Conservation (phyloP, 1,140 invertebrate genomes). For the Drosophila kepulauana region DNA sequence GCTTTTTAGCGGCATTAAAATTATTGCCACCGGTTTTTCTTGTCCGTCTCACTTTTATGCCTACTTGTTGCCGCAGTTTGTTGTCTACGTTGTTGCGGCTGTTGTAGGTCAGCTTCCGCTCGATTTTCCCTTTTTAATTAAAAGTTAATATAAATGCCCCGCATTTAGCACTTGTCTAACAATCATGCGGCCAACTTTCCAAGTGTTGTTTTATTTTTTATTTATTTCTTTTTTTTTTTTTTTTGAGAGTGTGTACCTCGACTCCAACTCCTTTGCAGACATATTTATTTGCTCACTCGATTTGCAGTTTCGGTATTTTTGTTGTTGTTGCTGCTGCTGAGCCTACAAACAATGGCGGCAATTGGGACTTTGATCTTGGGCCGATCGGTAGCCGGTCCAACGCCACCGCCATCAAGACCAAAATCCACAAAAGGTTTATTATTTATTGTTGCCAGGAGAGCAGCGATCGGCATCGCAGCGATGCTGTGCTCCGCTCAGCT, state of each 20-base stretch:
- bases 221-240: background rate
- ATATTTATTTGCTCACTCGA: slow-evolving; percentile 41
- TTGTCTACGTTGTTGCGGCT: slow-evolving; percentile 11
- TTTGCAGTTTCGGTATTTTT: slow-evolving; percentile 2
- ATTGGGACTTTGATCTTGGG: slow-evolving; percentile 69
- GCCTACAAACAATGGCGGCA: slow-evolving; percentile 72
- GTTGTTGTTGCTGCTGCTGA: background rate
- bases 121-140: slow-evolving; percentile 72
- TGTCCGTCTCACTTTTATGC: slow-evolving; percentile 65
- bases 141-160: slow-evolving; percentile 68
- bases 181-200: slow-evolving; percentile 55
- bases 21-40: slow-evolving; percentile 77
- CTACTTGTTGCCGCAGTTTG: slow-evolving; percentile 62
- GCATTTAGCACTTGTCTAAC: slow-evolving; percentile 77
- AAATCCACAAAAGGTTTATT: slow-evolving; percentile 83
- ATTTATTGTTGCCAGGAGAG: slow-evolving; percentile 77
- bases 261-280: slow-evolving; percentile 20
- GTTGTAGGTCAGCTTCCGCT: slow-evolving; percentile 65
- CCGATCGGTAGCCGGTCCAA: slow-evolving; percentile 73
- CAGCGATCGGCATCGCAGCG: slow-evolving; percentile 14
- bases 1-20: slow-evolving; percentile 67
- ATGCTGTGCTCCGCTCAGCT: background rate
- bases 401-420: slow-evolving; percentile 72
- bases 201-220: slow-evolving; percentile 35
- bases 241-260: background rate